These are phyloP conservation scores for Tyto alba DNA, from an alignment of 2,113 vertebrate genomes.

Conservation along the genomic window DNA sequence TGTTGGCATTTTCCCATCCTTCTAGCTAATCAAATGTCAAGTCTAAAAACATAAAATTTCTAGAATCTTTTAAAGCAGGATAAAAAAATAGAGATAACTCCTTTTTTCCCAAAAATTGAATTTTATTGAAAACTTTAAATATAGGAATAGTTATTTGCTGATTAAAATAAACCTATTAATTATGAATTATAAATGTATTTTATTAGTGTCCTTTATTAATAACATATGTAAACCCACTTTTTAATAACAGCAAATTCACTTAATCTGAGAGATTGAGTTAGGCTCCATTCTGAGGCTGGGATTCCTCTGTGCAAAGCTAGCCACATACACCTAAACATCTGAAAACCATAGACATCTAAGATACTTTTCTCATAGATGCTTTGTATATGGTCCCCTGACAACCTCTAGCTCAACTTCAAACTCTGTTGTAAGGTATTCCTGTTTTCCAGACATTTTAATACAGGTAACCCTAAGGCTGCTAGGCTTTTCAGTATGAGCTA, in stretches of 20 bases:
- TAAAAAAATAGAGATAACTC: background rate
- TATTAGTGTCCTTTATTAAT: background rate
- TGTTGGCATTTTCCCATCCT: background rate
- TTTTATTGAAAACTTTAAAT: background rate
- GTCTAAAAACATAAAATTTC: background rate
- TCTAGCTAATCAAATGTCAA: background rate
- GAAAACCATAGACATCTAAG: background rate
- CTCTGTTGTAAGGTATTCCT: background rate
- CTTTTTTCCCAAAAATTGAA: background rate
- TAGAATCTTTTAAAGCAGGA: background rate
- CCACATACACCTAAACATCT: background rate
- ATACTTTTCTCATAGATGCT: background rate
- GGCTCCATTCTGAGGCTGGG: background rate
- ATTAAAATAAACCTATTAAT: background rate
- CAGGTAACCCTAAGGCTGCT: background rate
- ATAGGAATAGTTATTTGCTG: background rate
- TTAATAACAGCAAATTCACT: background rate
- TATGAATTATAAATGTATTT: background rate
- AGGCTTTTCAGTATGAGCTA: background rate
- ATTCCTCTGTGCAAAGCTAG: background rate
- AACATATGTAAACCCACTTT: background rate
- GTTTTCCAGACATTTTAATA: background rate
- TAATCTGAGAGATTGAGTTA: background rate
- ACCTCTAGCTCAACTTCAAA: background rate
- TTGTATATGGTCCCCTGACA: background rate